phyloP scores from a whole-genome alignment of 2,797 vertebrate species.

The Coregonus ussuriensis region DNA sequence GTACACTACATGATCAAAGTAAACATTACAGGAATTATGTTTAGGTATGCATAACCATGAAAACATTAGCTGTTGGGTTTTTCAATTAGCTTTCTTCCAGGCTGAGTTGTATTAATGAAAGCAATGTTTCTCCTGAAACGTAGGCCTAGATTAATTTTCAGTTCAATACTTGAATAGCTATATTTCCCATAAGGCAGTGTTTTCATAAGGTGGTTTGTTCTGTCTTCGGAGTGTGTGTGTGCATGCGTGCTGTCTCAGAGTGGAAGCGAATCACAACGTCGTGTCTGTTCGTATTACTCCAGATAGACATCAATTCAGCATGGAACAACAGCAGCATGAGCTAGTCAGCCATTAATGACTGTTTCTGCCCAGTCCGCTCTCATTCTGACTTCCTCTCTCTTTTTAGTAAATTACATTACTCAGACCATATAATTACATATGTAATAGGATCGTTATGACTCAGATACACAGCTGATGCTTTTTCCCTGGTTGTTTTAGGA shows the following conservation, averaged over 20 bases:
- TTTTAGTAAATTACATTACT: not conserved
- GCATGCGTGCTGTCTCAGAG: conserved; percentile 33
- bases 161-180: not conserved
- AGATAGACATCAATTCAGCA: conserved; percentile 38
- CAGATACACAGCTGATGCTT: not conserved
- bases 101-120: not conserved
- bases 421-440: not conserved
- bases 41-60: not conserved
- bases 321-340: not conserved
- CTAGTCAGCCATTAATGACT: conserved; percentile 11
- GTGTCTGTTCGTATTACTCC: conserved; percentile 41
- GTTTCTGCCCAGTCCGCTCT: not conserved
- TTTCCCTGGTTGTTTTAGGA: not conserved
- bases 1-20: too few species aligned
- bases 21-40: too few species aligned
- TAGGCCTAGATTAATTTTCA: not conserved
- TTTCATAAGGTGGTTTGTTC: not conserved
- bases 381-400: not conserved
- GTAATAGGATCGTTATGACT: too few species aligned
- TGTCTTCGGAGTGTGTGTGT: not conserved
- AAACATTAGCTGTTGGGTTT: not conserved
- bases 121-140: not conserved
- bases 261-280: not conserved
- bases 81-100: not conserved
- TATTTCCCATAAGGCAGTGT: not conserved